phyloP scores from a whole-genome alignment of 2,797 vertebrate species.

The Rhinatrema bivittatum region DNA sequence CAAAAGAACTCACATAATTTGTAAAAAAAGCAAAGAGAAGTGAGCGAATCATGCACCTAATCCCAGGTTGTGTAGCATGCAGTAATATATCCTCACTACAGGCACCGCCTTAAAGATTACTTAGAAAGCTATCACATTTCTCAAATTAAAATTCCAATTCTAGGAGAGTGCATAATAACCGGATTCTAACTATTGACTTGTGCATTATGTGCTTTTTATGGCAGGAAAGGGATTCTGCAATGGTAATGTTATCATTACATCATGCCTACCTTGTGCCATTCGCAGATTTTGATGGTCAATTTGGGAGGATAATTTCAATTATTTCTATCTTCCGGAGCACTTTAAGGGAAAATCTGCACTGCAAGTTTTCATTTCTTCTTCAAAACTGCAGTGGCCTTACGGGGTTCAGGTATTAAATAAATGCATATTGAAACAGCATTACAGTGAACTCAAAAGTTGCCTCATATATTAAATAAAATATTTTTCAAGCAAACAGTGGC shows the following conservation, averaged over 20 bases:
- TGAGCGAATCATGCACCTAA: too few relatives aligned
- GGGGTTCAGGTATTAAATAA: too few relatives aligned
- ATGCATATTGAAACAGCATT: too few relatives aligned
- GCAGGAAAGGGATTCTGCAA: conserved; percentile 14
- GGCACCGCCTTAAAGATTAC: conserved; percentile 7
- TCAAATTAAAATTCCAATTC: conserved; percentile 24
- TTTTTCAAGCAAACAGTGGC: too few relatives aligned
- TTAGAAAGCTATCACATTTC: not conserved
- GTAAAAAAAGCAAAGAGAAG: too few relatives aligned
- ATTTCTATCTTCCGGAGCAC: conserved; percentile 24
- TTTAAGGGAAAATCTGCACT: not conserved
- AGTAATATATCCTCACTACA: too few relatives aligned
- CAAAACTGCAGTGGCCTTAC: too few relatives aligned
- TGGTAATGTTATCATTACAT: conserved; percentile 20
- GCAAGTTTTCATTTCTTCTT: not conserved
- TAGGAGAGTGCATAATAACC: conserved; percentile 21
- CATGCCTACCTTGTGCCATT: conserved; percentile 15
- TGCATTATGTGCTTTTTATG: conserved; percentile 30
- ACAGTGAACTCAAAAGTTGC: too few relatives aligned
- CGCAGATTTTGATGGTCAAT: conserved; percentile 21
- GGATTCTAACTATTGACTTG: conserved; percentile 23
- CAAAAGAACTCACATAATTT: too few relatives aligned
- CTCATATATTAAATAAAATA: too few relatives aligned
- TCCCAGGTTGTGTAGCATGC: too few relatives aligned
- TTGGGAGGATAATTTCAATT: conserved; percentile 27